Conservation (phyloP, 2,797 vertebrate genomes). For the Discoglossus pictus region DNA sequence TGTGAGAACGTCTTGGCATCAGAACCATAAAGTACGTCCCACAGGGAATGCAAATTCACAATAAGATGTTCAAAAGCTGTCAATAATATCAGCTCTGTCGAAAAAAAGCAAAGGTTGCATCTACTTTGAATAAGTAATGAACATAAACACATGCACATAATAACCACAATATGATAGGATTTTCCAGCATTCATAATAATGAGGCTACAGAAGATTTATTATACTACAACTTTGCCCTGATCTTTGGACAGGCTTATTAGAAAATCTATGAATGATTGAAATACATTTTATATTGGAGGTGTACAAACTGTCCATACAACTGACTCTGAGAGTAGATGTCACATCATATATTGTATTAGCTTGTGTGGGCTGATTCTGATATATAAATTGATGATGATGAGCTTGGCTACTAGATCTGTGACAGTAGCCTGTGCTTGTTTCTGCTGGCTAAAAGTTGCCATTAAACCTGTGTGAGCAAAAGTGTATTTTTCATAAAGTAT, state of each 20-base stretch:
- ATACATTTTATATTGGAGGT: no score
- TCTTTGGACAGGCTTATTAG: background rate
- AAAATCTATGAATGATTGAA: no score
- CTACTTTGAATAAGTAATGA: constrained; percentile 13
- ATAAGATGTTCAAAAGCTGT: constrained; percentile 6
- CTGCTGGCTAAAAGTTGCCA: no score
- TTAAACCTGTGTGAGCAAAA: no score
- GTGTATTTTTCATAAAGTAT: no score
- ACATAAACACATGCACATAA: background rate
- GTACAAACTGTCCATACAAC: no score
- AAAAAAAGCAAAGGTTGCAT: background rate
- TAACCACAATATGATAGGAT: background rate
- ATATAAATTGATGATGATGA: no score
- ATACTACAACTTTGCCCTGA: background rate
- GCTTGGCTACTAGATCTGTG: no score
- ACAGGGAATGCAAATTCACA: constrained; percentile 2
- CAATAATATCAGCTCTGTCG: background rate
- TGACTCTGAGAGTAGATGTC: no score
- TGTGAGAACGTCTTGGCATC: background rate
- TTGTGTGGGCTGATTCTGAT: no score
- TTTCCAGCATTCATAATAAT: background rate
- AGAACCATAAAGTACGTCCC: background rate
- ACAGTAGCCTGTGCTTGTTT: no score
- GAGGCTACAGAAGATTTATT: constrained; percentile 4
- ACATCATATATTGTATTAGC: no score